Evolutionary conservation across 1,140 invertebrate species (phyloP), one percentile per base, ranked within the genome.

Genomic region (Bombus superbus): DNA sequence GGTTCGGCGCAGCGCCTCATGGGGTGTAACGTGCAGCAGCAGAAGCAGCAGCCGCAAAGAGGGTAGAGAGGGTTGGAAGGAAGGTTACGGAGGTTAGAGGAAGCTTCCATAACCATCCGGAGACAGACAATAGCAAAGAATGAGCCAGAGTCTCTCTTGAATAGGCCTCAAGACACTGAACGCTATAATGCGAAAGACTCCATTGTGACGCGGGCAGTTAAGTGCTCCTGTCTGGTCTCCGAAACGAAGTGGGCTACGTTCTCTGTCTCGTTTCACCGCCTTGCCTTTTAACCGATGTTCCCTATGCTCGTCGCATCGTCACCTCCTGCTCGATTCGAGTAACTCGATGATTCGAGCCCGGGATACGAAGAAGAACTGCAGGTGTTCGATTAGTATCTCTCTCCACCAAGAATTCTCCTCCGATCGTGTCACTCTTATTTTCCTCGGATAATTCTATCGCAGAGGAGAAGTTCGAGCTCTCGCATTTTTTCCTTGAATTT

Each of bases 91-190:
- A 83, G 86, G 84, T 83, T 85, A 89, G 85, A 79, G 81, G 74
- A 85, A 73, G 87, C 85, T 87, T 83, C 90, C 89, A 91, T 92
- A 92, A 92, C 89, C 90, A 92, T 86, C 86, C 83, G 81, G 81
- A 86, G 92, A 91, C 92, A 93, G 94, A 95, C 94, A 95, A 95
- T 94, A 88, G 92, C 87, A 90, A 94, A 94, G 94, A 95, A 94
- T 92, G 87, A 92, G 92, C 93, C 85, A 75, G 91, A 93, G 93
- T 92, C 92, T 90, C 92, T 90, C 89, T 78, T 94, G 93, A 94
- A 95, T 95, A 95, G 94, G 94, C 94, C 94, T 94, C 92, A 92
- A 95, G 94, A 94, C 93, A 94, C 92, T 93, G 92, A 94, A 93
- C 90, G 93, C 91, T 92, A 93, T 94, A 94, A 94, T 94, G 92